phyloP scores from a whole-genome alignment of 2,888 invertebrate species.

The Tipula lateralis region DNA sequence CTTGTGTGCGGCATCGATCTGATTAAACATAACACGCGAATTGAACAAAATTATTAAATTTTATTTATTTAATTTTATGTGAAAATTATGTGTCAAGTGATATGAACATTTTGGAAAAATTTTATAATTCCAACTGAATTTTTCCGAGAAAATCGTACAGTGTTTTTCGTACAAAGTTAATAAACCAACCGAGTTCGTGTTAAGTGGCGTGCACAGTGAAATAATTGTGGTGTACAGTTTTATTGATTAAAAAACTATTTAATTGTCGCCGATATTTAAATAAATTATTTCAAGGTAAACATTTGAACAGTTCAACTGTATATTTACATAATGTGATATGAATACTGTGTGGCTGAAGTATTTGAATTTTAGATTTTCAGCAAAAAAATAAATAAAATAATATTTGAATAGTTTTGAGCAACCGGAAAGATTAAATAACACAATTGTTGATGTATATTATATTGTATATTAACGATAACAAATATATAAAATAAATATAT shows the following conservation, averaged over 20 bases:
- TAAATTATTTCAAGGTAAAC: background rate
- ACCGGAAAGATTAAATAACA: slow-evolving; percentile 5
- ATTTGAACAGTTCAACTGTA: background rate
- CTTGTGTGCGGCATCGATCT: background rate
- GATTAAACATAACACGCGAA: no score
- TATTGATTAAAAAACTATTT: no score
- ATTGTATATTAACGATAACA: no score
- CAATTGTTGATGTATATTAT: background rate
- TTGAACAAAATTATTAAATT: background rate
- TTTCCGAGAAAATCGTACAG: background rate
- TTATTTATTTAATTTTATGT: background rate
- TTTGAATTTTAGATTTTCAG: slow-evolving; percentile 15
- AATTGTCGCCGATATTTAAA: background rate
- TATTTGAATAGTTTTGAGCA: background rate
- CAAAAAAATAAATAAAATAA: background rate
- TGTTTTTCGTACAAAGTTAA: no score
- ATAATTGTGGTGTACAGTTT: background rate
- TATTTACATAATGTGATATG: background rate
- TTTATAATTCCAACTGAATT: background rate
- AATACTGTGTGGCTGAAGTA: background rate
- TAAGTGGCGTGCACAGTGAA: background rate
- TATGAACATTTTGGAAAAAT: background rate
- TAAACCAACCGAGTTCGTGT: no score
- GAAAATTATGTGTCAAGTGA: background rate
- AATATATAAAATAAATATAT: no score